Evolutionary conservation across 1,140 invertebrate genomes (phyloP).

Genomic region (Drosophila albomicans): DNA sequence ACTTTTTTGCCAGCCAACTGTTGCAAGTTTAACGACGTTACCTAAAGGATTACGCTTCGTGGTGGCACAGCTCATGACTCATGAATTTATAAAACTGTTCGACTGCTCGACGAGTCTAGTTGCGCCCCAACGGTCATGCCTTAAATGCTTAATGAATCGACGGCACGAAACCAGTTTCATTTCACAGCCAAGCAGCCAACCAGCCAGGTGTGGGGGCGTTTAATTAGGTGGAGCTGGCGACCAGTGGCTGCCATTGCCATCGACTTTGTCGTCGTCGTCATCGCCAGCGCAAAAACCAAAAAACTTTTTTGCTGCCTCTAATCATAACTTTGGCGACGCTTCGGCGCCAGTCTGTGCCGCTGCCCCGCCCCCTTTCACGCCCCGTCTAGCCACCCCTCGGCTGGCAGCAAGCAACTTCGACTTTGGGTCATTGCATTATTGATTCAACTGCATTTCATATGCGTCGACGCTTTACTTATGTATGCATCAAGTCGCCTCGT

Average conservation of each 20-base stretch:
- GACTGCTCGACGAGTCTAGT: background rate
- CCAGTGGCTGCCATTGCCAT: conserved; percentile 1
- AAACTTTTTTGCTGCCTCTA: conserved; percentile 42
- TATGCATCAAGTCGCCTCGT: conserved; percentile 58
- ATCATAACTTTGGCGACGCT: conserved; percentile 53
- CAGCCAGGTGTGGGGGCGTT: conserved; percentile 60
- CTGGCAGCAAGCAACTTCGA: background rate
- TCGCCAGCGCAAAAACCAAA: background rate
- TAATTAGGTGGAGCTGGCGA: conserved; percentile 52
- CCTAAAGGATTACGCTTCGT: conserved; percentile 16
- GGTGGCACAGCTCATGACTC: conserved; percentile 28
- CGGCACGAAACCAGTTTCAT: conserved; percentile 69
- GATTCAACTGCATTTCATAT: conserved; percentile 69
- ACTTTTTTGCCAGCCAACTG: background rate
- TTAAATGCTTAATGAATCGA: conserved; percentile 66
- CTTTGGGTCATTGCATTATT: conserved; percentile 75
- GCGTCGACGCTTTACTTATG: conserved; percentile 58
- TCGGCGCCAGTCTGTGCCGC: conserved; percentile 53
- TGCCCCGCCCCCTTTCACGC: background rate
- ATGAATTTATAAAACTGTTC: conserved; percentile 41
- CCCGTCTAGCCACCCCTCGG: background rate
- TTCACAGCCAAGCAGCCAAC: no score
- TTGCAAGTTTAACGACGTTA: background rate
- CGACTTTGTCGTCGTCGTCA: no score
- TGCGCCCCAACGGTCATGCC: conserved; percentile 31